Evolutionary conservation across 2,797 vertebrate genomes (phyloP).

Genomic region (Macropus fuliginosus): DNA sequence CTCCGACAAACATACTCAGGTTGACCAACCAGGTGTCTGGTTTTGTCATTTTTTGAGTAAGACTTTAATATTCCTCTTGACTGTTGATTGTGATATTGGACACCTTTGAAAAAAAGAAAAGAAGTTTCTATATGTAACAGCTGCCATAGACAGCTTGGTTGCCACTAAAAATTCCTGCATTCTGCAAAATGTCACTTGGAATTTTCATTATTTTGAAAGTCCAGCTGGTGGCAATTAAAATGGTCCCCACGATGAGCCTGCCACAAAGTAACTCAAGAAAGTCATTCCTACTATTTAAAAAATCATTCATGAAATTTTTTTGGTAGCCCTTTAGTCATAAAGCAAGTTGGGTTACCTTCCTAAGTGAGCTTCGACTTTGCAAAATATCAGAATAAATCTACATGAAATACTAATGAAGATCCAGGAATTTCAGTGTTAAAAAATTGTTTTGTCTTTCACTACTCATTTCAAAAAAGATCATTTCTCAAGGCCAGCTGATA

Average conservation of each 20-base stretch:
- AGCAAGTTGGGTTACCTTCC: slow-evolving; percentile 59
- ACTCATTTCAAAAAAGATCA: not conserved
- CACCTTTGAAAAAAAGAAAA: slow-evolving; percentile 3
- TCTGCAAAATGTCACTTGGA: not conserved
- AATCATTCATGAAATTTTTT: slow-evolving; percentile 47
- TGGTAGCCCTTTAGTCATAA: slow-evolving; percentile 41
- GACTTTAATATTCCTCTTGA: slow-evolving; percentile 2
- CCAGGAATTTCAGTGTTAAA: not conserved
- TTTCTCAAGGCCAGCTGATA: not conserved
- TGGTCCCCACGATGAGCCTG: not conserved
- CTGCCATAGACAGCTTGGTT: slow-evolving; percentile 5
- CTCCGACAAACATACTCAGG: not conserved
- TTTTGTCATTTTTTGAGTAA: slow-evolving; percentile 10
- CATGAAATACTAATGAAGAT: not conserved
- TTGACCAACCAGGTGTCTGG: slow-evolving; percentile 6
- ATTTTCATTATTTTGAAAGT: slow-evolving; percentile 28
- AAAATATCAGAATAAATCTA: slow-evolving; percentile 38
- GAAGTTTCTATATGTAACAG: not conserved
- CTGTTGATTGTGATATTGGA: not conserved
- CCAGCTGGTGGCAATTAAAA: slow-evolving; percentile 43
- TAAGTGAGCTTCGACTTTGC: slow-evolving; percentile 26
- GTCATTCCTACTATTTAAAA: slow-evolving; percentile 25
- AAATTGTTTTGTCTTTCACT: not conserved
- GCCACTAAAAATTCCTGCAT: not conserved
- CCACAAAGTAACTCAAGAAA: not conserved